Evolutionary conservation across 2,888 invertebrate genomes (phyloP).

Genomic region (Nymphalis urticae): DNA sequence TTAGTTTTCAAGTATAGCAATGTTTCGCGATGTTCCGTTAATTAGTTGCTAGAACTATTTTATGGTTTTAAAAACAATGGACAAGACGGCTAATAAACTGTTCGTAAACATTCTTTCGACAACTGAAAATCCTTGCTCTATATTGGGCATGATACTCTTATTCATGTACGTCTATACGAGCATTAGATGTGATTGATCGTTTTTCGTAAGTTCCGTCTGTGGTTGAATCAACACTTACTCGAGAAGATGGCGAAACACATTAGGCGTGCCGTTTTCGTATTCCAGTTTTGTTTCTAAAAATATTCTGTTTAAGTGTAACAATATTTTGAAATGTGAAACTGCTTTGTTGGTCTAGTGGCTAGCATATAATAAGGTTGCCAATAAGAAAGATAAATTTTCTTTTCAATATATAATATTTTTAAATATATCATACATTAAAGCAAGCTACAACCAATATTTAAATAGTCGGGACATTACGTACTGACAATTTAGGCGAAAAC

Average conservation of each 20-base stretch:
- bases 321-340: too few species aligned
- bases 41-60: slow-evolving; percentile 21
- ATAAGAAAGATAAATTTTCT: too few species aligned
- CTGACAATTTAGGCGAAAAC: too few species aligned
- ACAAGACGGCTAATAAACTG: slow-evolving; percentile 1
- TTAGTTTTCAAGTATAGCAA: slow-evolving; percentile 9
- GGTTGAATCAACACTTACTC: slow-evolving; percentile 24
- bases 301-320: not conserved
- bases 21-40: slow-evolving; percentile 26
- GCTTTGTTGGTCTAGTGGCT: too few species aligned
- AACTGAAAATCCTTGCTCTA: slow-evolving; percentile 6
- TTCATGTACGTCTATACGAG: slow-evolving; percentile 22
- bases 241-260: slow-evolving; percentile 27
- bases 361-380: too few species aligned
- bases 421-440: too few species aligned
- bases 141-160: slow-evolving; percentile 9
- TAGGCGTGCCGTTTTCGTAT: slow-evolving; percentile 23
- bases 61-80: slow-evolving; percentile 16
- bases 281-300: slow-evolving; percentile 18
- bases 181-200: slow-evolving; percentile 36
- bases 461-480: too few species aligned
- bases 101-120: not conserved
- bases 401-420: too few species aligned
- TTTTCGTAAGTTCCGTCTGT: slow-evolving; percentile 29
- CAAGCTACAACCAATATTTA: too few species aligned